Percentiles rank a stretch among this genome's conserved stretches.
These are phyloP conservation scores for Anniella stebbinsi DNA, from an alignment of 2,797 vertebrate species.

Conservation along the genomic window DNA sequence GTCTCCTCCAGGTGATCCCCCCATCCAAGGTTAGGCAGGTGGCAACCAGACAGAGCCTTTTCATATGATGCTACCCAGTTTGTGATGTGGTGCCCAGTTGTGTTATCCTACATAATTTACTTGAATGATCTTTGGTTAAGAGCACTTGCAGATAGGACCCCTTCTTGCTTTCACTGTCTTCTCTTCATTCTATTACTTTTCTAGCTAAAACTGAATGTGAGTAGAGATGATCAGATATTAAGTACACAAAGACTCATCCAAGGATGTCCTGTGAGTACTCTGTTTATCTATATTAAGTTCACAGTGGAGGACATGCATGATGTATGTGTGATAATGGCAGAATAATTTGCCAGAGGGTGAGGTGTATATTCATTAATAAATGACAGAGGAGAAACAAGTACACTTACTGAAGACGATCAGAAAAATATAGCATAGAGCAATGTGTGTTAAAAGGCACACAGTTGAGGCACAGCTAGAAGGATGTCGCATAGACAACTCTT, in stretches of 20 bases:
- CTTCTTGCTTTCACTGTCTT: background rate
- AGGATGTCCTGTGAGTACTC: conserved; percentile 85
- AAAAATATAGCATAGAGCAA: background rate
- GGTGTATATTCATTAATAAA: background rate
- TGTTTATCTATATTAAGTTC: background rate
- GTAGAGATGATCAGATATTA: conserved; percentile 77
- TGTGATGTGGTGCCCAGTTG: background rate
- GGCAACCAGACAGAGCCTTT: background rate
- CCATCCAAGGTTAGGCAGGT: background rate
- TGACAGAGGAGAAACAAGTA: background rate
- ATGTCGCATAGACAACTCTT: background rate
- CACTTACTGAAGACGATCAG: background rate
- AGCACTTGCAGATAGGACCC: background rate
- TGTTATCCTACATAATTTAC: background rate
- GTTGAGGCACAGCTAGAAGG: background rate
- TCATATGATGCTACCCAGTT: background rate
- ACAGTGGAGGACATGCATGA: background rate
- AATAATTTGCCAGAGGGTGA: background rate
- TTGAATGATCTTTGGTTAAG: background rate
- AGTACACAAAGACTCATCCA: conserved; percentile 82
- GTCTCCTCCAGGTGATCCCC: background rate
- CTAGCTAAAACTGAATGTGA: conserved; percentile 81
- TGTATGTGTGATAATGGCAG: background rate
- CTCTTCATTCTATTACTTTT: conserved; percentile 48
- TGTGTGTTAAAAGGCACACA: background rate